Conservation (phyloP, 2,888 invertebrate species). For the Eupithecia exiguata region DNA sequence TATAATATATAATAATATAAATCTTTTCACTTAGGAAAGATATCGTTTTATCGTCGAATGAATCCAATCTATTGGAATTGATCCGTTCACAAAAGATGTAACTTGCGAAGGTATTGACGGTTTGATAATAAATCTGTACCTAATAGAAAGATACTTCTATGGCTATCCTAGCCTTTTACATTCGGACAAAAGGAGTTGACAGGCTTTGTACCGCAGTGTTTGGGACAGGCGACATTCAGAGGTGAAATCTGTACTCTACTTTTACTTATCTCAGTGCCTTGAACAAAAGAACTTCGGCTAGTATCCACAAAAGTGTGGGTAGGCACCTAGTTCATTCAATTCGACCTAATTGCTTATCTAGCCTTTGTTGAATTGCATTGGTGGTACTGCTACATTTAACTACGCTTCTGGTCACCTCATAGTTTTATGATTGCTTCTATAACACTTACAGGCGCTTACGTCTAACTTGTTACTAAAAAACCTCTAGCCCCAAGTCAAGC, state of each 20-base stretch:
- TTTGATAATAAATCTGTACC: constrained; percentile 42
- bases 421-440: background rate
- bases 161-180: constrained; percentile 45
- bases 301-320: background rate
- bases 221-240: constrained; percentile 17
- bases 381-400: background rate
- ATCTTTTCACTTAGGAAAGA: constrained; percentile 7
- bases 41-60: constrained; percentile 9
- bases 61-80: constrained; percentile 23
- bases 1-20: no score
- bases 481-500: no score
- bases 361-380: background rate
- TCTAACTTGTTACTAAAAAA: background rate
- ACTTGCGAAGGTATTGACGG: constrained; percentile 26
- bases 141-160: constrained; percentile 44
- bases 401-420: background rate
- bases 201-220: constrained; percentile 39
- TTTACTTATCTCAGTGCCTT: constrained; percentile 6
- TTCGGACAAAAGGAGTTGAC: constrained; percentile 47
- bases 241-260: constrained; percentile 17
- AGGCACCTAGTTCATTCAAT: background rate
- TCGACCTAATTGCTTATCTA: background rate
- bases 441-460: background rate
- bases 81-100: constrained; percentile 27
- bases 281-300: constrained; percentile 2